Evolutionary conservation across 2,797 vertebrate genomes (phyloP).

Genomic region (Melanotaenia maccullochi): DNA sequence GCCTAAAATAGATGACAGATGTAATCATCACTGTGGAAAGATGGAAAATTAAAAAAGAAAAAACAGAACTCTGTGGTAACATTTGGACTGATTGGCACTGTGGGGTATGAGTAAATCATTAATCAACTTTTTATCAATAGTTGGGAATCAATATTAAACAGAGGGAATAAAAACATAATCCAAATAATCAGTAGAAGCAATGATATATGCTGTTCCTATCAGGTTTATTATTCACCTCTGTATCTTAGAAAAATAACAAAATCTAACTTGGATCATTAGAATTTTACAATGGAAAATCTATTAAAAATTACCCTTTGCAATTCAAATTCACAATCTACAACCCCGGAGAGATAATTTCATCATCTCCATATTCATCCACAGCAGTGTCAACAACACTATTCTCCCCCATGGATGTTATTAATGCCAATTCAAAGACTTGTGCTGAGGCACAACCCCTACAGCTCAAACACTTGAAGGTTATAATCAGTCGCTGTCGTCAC

Average conservation of each 20-base stretch:
- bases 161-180: background rate
- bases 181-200: background rate
- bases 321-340: conserved; percentile 64
- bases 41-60: conserved; percentile 20
- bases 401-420: conserved; percentile 55
- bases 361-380: conserved; percentile 67
- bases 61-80: conserved; percentile 19
- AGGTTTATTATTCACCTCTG: background rate
- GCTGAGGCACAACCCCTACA: conserved; percentile 15
- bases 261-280: conserved; percentile 36
- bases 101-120: background rate
- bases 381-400: conserved; percentile 57
- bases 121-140: conserved; percentile 31
- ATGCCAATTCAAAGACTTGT: conserved; percentile 28
- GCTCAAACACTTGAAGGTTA: conserved; percentile 20
- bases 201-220: background rate
- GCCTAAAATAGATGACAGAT: conserved; percentile 35
- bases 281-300: conserved; percentile 51
- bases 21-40: conserved; percentile 17
- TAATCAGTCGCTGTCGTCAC: conserved; percentile 3
- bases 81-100: conserved; percentile 28
- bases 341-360: conserved; percentile 65
- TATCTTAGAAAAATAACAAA: conserved; percentile 7
- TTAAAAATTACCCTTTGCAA: conserved; percentile 70
- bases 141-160: conserved; percentile 32